Conservation (phyloP, 2,797 vertebrate genomes). For the Emys orbicularis region DNA sequence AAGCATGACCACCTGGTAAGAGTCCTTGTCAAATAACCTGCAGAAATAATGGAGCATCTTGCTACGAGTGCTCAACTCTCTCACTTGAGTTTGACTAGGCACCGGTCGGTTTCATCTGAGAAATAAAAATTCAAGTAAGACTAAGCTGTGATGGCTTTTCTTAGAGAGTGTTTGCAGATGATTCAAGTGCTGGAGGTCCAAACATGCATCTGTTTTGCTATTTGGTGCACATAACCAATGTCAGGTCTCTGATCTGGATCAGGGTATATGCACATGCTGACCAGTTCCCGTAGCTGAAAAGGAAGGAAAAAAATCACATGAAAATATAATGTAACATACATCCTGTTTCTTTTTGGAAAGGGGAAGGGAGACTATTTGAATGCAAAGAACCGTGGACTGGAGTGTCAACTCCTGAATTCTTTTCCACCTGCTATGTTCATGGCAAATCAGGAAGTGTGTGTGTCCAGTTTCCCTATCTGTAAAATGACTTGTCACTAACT, state of each 20-base stretch:
- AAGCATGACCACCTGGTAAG: slow-evolving; percentile 67
- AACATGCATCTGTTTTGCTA: slow-evolving; percentile 92
- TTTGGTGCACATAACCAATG: slow-evolving; percentile 92
- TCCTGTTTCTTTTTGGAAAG: accelerated
- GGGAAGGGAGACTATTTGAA: accelerated
- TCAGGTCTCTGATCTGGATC: slow-evolving; percentile 92
- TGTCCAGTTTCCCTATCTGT: neutral
- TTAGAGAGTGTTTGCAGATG: accelerated
- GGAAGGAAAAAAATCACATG: accelerated
- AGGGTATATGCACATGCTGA: slow-evolving; percentile 93
- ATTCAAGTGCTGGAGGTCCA: slow-evolving; percentile 92
- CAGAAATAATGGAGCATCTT: slow-evolving; percentile 61
- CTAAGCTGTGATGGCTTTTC: slow-evolving; percentile 70
- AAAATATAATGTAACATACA: accelerated
- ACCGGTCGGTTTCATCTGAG: slow-evolving; percentile 72
- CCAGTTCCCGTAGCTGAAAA: slow-evolving; percentile 90
- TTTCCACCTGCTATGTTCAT: neutral
- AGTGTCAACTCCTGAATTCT: neutral
- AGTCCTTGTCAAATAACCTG: slow-evolving; percentile 73
- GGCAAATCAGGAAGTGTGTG: neutral
- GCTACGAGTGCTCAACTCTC: slow-evolving; percentile 61
- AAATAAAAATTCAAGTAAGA: slow-evolving; percentile 81
- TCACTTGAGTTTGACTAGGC: slow-evolving; percentile 44
- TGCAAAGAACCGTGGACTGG: accelerated
- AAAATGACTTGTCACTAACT: accelerated